A percentile compares a stretch with the other conserved stretches of the same genome.
These are phyloP conservation scores for Branchellion lobata DNA, from an alignment of 2,888 invertebrate genomes.

Conservation along the genomic window DNA sequence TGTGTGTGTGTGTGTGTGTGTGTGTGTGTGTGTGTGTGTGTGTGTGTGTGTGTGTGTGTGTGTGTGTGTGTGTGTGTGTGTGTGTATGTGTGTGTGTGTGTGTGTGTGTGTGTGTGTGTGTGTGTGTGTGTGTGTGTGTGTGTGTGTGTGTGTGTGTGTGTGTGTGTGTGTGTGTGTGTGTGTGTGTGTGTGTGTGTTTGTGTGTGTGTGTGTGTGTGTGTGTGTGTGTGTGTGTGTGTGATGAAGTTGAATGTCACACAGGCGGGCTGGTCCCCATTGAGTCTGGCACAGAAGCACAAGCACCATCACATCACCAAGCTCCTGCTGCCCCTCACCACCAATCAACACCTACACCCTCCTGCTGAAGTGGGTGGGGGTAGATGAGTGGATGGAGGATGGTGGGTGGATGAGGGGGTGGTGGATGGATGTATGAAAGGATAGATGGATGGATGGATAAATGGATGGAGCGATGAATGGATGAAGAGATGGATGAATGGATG, in stretches of 20 bases:
- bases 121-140: conserved; percentile 11
- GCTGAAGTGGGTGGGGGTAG: background rate
- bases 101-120: conserved; percentile 4
- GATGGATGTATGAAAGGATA: too few relatives aligned
- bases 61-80: conserved; percentile 19
- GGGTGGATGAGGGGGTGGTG: too few relatives aligned
- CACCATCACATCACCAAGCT: conserved; percentile 25
- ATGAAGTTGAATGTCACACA: too few relatives aligned
- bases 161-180: too few relatives aligned
- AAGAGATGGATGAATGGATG: too few relatives aligned
- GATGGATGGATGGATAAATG: too few relatives aligned
- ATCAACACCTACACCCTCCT: conserved; percentile 18
- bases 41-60: conserved; percentile 25
- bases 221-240: too few relatives aligned
- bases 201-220: too few relatives aligned
- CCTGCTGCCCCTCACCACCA: conserved; percentile 19
- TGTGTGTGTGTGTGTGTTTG: too few relatives aligned
- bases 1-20: conserved; percentile 23
- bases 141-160: background rate
- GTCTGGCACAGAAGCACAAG: conserved; percentile 19
- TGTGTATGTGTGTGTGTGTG: conserved; percentile 24
- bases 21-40: conserved; percentile 22
- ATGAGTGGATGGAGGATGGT: background rate
- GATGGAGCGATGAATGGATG: too few relatives aligned
- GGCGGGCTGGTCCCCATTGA: conserved; percentile 32